phyloP scores from a whole-genome alignment of 1,140 invertebrate genomes.

The Macrosteles quadrilineatus region DNA sequence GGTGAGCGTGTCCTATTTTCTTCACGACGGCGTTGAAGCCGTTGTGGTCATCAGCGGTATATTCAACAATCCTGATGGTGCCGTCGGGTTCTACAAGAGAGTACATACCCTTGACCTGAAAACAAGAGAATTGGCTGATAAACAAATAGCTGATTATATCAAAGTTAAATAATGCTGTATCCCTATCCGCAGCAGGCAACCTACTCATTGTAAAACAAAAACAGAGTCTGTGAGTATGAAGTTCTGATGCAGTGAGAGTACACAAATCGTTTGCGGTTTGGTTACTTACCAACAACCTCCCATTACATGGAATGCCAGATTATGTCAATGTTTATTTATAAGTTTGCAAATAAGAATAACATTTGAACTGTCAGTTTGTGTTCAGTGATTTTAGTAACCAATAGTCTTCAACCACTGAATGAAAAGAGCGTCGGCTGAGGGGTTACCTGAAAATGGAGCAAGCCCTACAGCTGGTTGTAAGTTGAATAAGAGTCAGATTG shows the following conservation, averaged over 20 bases:
- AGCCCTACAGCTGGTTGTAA: no score
- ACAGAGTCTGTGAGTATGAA: not conserved
- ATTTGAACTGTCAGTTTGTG: no score
- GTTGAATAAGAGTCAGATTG: no score
- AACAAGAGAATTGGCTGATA: not conserved
- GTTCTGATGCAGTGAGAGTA: not conserved
- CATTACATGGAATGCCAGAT: no score
- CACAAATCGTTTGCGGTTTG: not conserved
- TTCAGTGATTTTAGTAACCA: no score
- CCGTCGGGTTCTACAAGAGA: slow-evolving; percentile 44
- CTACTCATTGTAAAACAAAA: no score
- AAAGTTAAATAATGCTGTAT: not conserved
- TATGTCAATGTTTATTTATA: not conserved
- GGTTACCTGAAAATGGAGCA: not conserved
- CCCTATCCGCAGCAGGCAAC: no score
- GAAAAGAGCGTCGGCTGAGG: not conserved
- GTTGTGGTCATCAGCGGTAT: slow-evolving; percentile 41
- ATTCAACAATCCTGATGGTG: slow-evolving; percentile 42
- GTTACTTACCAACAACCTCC: no score
- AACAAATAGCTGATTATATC: not conserved
- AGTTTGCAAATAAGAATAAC: not conserved
- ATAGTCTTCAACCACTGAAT: no score
- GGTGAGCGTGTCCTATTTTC: not conserved
- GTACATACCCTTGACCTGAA: slow-evolving; percentile 37
- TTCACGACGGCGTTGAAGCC: not conserved